Evolutionary conservation across 2,797 vertebrate genomes (phyloP), one percentile per base, ranked within the genome.

Genomic region (Sebastes taczanowskii): DNA sequence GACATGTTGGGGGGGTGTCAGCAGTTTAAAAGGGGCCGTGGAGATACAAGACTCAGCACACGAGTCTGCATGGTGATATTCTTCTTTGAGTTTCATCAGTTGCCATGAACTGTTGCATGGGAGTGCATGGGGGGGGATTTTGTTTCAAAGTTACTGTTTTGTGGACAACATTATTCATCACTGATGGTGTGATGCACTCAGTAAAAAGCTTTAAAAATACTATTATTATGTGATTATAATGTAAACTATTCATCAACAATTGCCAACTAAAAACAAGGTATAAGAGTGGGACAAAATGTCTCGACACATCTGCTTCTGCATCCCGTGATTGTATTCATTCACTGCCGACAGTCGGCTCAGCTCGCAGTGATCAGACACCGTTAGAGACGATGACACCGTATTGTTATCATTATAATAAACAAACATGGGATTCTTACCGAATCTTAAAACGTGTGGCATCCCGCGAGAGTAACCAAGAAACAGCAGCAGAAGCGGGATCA

Each of bases 361-460:
- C 5, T 8, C 9, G 78, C 13, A 7, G 79, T 11, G 23, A 74
- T 23, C 7, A 2, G 32, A 78, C 68, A 62, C 42, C 32, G 46
- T 4, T 25, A 52, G 61, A 25, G 27, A 77, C 30, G 10, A 52
- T 5, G 13, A 42, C 13, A 73, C 20, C 35, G 29, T 38, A 11
- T 42, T 42, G 6, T 42, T 42, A 42, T 42, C 38, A 42, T 42
- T 42, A 49, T 49, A 60, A 59, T 56, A 74, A 83, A 84, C 63
- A 86, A 76, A 60, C 38, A 35, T 52, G 16, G 20, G 46, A 46
- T 72, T 95, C 97, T 98, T 97, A 99, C 98, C 98, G 86, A 99
- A 98, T 98, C 98, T 97, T 90, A 99, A 92, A 81, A 99, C 98
- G 96, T 99, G 98, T 80, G 98, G 97, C 94, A 98, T 99, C 96